Conservation (phyloP, 1,140 invertebrate species). For the Zaprionus ornatus region DNA sequence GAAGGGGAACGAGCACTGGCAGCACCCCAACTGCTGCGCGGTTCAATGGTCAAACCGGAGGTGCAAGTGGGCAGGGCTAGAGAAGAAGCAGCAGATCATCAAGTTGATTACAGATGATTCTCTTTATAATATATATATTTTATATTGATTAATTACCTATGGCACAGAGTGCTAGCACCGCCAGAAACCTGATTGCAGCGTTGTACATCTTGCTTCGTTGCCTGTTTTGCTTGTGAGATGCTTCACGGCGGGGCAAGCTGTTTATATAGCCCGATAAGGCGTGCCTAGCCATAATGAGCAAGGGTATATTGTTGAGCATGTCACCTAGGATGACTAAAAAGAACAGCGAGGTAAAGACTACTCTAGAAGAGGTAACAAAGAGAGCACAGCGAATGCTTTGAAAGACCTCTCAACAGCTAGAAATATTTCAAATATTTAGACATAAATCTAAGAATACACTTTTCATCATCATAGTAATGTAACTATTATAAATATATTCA, state of each 20-base stretch:
- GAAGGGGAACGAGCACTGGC: conserved; percentile 67
- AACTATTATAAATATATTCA: not conserved
- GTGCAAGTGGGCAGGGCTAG: conserved; percentile 36
- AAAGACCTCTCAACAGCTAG: not conserved
- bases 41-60: conserved; percentile 61
- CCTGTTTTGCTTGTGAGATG: conserved; percentile 24
- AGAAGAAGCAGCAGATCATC: not conserved
- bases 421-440: not conserved
- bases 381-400: not conserved
- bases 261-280: conserved; percentile 54
- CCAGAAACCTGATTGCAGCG: conserved; percentile 43
- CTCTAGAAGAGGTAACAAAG: too few relatives aligned
- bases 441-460: too few relatives aligned
- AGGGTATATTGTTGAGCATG: not conserved
- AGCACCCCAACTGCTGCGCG: conserved; percentile 77
- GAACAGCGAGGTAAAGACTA: not conserved
- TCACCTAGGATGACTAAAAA: not conserved
- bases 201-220: conserved; percentile 47
- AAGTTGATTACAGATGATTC: not conserved
- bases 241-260: not conserved
- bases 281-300: not conserved
- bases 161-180: conserved; percentile 38
- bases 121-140: not conserved
- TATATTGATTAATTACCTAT: conserved; percentile 60
- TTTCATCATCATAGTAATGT: too few relatives aligned